Evolutionary conservation across 2,797 vertebrate species (phyloP).

Genomic region (Scolopax bukidnonensis): DNA sequence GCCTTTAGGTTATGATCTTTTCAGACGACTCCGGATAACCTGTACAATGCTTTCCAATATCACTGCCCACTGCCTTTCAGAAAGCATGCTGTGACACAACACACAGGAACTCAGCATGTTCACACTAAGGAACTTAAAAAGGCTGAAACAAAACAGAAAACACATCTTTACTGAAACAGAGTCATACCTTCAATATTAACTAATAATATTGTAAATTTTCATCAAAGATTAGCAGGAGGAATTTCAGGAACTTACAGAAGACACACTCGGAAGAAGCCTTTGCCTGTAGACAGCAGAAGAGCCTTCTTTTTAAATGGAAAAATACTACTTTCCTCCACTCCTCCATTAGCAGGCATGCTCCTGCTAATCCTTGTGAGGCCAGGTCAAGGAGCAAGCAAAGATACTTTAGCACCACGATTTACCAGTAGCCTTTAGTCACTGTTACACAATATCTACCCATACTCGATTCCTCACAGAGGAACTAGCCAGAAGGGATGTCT

Average conservation of each 20-base stretch:
- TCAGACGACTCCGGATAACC: neutral
- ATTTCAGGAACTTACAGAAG: neutral
- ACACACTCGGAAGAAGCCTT: neutral
- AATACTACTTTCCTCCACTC: neutral
- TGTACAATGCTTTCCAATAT: neutral
- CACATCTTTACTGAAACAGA: neutral
- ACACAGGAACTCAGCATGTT: neutral
- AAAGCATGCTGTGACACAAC: neutral
- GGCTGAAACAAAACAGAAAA: neutral
- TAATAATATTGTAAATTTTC: neutral
- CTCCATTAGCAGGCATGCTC: neutral
- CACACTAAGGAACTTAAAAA: neutral
- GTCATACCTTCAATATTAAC: neutral
- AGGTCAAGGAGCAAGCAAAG: neutral
- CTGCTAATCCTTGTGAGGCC: neutral
- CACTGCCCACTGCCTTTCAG: neutral
- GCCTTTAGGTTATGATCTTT: neutral
- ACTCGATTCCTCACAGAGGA: neutral
- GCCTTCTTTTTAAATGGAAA: neutral
- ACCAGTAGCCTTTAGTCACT: neutral
- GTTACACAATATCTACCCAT: neutral
- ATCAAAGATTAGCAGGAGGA: neutral
- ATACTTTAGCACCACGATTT: neutral
- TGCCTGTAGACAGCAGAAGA: neutral
- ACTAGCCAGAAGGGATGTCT: neutral